phyloP scores from a whole-genome alignment of 2,113 vertebrate species.

The Pachyramphus minor region DNA sequence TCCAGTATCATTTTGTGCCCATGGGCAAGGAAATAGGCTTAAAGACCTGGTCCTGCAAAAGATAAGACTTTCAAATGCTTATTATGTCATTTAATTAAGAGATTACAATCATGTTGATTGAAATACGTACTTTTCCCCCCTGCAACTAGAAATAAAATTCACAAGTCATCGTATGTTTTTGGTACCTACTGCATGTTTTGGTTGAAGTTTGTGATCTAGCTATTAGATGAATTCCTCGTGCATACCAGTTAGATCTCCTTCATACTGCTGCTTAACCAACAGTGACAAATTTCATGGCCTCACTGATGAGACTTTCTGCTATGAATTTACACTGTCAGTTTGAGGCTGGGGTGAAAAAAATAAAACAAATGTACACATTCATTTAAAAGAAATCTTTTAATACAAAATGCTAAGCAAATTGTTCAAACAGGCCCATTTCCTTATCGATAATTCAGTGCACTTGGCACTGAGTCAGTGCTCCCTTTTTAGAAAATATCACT shows the following conservation, averaged over 20 bases:
- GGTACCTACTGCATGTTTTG: background rate
- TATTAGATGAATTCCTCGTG: background rate
- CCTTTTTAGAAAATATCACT: background rate
- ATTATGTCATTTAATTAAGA: background rate
- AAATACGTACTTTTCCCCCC: accelerated
- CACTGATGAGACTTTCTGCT: background rate
- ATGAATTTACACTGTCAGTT: background rate
- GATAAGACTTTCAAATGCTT: background rate
- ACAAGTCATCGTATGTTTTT: accelerated
- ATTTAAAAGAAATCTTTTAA: background rate
- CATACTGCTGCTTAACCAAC: background rate
- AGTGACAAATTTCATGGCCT: background rate
- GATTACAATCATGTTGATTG: background rate
- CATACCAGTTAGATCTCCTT: accelerated
- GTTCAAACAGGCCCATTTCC: background rate
- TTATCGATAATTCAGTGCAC: background rate
- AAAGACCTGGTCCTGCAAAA: background rate
- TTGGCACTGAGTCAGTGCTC: background rate
- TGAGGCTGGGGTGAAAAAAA: background rate
- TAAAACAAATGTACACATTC: background rate
- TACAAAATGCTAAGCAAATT: background rate
- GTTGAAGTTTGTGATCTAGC: background rate
- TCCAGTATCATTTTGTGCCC: background rate
- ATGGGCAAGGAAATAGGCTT: background rate
- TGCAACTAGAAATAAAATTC: background rate